Evolutionary conservation across 2,113 vertebrate genomes (phyloP).

Genomic region (Ameiurus melas): DNA sequence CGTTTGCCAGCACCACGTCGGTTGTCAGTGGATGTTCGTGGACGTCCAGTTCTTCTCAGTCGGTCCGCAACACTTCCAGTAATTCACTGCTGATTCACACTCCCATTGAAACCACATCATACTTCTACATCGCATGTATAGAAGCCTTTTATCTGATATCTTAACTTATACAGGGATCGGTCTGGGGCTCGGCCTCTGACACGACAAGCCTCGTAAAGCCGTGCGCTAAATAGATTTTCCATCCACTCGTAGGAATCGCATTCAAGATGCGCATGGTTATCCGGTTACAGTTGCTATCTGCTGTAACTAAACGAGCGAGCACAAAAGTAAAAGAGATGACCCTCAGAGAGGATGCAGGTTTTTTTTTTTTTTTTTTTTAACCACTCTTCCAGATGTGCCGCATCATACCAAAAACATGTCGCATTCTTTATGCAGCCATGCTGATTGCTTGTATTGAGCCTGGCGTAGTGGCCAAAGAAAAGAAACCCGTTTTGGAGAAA

Average conservation of each 20-base stretch:
- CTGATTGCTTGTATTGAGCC: constrained; percentile 53
- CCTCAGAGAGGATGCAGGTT: constrained; percentile 40
- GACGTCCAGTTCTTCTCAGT: too few species aligned
- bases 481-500: constrained; percentile 54
- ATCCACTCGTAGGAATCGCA: constrained; percentile 54
- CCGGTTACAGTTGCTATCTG: constrained; percentile 53
- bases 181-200: constrained; percentile 22
- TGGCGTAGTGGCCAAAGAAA: constrained; percentile 56
- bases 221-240: constrained; percentile 56
- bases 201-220: constrained; percentile 37
- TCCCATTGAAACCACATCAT: background rate
- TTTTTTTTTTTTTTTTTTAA: constrained; percentile 40
- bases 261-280: constrained; percentile 51
- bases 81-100: background rate
- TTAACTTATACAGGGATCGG: background rate
- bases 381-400: constrained; percentile 72
- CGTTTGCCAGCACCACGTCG: too few species aligned
- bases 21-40: too few species aligned
- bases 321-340: constrained; percentile 41
- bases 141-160: background rate
- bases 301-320: constrained; percentile 49
- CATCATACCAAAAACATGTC: constrained; percentile 58
- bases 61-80: too few species aligned
- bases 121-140: background rate
- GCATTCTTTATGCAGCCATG: constrained; percentile 55